Evolutionary conservation across 2,113 vertebrate genomes (phyloP).

Genomic region (Rynchops niger): DNA sequence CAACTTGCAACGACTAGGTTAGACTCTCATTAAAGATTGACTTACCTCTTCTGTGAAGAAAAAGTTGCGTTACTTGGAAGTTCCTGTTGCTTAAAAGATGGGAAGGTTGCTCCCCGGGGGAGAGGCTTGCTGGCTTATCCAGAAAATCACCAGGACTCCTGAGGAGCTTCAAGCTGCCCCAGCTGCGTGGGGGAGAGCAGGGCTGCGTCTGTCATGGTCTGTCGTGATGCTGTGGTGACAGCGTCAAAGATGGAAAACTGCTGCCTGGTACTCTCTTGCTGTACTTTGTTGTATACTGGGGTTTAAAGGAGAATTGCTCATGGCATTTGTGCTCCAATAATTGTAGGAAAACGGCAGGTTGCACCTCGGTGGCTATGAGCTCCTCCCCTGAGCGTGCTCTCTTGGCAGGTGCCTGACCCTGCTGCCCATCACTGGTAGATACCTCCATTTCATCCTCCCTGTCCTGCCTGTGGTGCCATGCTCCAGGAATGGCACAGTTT

Average conservation of each 20-base stretch:
- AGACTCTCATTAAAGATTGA: not conserved
- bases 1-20: not conserved
- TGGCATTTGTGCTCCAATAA: not conserved
- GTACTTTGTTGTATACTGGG: not conserved
- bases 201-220: too few relatives aligned
- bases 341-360: not conserved
- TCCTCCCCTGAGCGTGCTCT: rapidly evolving
- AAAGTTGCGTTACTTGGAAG: not conserved
- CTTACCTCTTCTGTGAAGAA: not conserved
- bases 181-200: not conserved
- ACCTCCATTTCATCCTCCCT: not conserved
- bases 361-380: not conserved
- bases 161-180: not conserved
- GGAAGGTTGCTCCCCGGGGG: not conserved
- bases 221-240: too few relatives aligned
- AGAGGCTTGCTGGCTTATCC: not conserved
- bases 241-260: not conserved
- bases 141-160: not conserved
- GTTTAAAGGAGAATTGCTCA: not conserved
- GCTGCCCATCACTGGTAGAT: not conserved
- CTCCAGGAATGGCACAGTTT: not conserved
- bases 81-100: not conserved
- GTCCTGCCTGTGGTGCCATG: not conserved
- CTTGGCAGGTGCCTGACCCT: rapidly evolving
- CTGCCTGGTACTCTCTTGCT: not conserved